These are phyloP conservation scores for Grallaria varia DNA, from an alignment of 2,113 vertebrate species.

Conservation along the genomic window DNA sequence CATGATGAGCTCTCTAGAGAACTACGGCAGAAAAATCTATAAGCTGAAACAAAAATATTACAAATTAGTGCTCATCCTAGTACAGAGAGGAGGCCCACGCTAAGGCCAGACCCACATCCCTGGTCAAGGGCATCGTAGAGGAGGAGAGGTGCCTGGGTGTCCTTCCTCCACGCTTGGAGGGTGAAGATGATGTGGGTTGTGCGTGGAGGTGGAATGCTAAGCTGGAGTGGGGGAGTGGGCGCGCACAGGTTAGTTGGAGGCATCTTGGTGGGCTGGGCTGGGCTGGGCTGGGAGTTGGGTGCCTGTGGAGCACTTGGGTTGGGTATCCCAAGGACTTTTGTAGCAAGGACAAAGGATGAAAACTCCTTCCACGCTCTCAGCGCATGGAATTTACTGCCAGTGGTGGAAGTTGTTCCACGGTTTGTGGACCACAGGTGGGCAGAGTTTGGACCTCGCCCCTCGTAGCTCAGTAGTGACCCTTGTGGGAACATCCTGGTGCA, in stretches of 20 bases:
- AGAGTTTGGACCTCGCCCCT: not conserved
- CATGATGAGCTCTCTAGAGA: not conserved
- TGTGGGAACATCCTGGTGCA: not conserved
- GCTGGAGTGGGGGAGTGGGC: not conserved
- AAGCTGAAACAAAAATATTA: not conserved
- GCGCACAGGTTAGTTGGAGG: not conserved
- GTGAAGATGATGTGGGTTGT: not conserved
- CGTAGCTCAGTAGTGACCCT: not conserved
- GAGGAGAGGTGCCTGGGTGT: not conserved
- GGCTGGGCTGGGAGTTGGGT: too few relatives aligned
- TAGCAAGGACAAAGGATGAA: not conserved
- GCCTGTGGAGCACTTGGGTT: fast-evolving
- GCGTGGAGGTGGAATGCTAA: not conserved
- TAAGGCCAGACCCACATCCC: not conserved
- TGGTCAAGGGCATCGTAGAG: not conserved
- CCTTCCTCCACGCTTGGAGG: not conserved
- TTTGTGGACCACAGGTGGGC: not conserved
- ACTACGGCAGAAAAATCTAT: not conserved
- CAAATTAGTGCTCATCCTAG: not conserved
- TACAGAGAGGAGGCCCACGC: not conserved
- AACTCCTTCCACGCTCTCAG: not conserved
- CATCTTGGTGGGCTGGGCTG: not conserved
- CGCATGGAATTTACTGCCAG: not conserved
- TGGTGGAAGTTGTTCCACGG: not conserved
- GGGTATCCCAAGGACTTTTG: not conserved